Evolutionary conservation across 2,113 vertebrate species (phyloP).

Genomic region (Sterrhoptilus dennistouni): DNA sequence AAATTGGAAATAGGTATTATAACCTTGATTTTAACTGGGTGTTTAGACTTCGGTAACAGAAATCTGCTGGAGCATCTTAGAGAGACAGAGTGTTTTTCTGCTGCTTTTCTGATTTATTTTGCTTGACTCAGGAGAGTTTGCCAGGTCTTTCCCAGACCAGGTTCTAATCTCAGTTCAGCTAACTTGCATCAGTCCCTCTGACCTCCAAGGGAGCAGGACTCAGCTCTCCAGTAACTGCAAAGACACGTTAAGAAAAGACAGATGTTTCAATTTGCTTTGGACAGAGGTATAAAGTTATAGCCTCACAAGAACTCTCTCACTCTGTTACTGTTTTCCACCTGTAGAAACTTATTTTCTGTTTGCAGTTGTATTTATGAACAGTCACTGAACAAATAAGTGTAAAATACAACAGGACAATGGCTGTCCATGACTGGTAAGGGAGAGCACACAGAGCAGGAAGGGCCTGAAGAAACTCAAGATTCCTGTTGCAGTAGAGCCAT

Average conservation of each 20-base stretch:
- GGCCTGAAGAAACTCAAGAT: not conserved
- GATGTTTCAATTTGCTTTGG: not conserved
- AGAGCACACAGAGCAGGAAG: not conserved
- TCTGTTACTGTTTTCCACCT: not conserved
- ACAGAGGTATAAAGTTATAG: not conserved
- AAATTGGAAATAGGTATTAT: not conserved
- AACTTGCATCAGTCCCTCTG: not conserved
- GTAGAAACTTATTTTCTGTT: not conserved
- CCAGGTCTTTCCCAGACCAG: not conserved
- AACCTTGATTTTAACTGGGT: not conserved
- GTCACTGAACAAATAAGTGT: not conserved
- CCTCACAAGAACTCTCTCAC: not conserved
- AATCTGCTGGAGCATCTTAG: not conserved
- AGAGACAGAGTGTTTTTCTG: not conserved
- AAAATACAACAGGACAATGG: not conserved
- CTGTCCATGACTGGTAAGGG: not conserved
- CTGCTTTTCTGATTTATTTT: not conserved
- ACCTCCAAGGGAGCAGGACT: not conserved
- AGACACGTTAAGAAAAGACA: not conserved
- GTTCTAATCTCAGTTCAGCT: not conserved
- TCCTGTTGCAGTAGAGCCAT: not conserved
- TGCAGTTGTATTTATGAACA: conserved; percentile 9
- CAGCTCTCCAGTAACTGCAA: not conserved
- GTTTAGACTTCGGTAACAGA: not conserved
- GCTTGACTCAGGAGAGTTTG: not conserved